Evolutionary conservation across 2,113 vertebrate genomes (phyloP), one percentile per base, ranked within the genome.

Genomic region (Hirundichthys speculiger): DNA sequence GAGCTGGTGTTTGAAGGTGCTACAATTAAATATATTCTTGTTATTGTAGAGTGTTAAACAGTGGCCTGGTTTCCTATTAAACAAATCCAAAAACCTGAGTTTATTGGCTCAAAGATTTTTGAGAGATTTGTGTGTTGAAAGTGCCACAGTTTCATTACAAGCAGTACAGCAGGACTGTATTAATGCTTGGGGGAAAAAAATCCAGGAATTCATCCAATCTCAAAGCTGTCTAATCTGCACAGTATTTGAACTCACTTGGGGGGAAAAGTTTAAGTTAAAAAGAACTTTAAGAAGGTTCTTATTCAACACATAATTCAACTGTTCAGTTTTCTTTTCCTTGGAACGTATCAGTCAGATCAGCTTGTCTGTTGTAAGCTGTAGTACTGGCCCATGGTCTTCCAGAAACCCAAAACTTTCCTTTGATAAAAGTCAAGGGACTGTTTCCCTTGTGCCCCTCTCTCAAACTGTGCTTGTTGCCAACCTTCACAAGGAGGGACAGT

Each of bases 341-440:
- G 38, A 78, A 42, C 21, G 49, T 58, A 56, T 72, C 41, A 57
- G 13, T 39, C 1, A 21, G 41, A 50, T 77, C 60, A 59, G 56
- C 47, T 69, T 80, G 56, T 77, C 63, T 70, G 51, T 69, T 77
- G 42, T 70, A 69, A 40, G 70, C 21, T 51, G 48, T 47, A 42
- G 60, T 50, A 64, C 68, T 77, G 67, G 79, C 61, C 61, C 69
- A 53, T 58, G 54, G 56, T 73, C 48, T 69, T 56, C 64, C 62
- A 65, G 75, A 76, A 77, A 77, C 73, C 64, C 70, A 73, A 85
- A 85, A 77, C 73, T 50, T 14, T 59, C 66, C 77, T 77, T 79
- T 79, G 54, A 85, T 83, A 74, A 60, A 64, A 80, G 79, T 80
- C 53, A 47, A 73, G 43, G 59, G 45, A 65, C 76, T 50, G 65